These are phyloP conservation scores for Drosophila picticornis DNA, from an alignment of 2,888 invertebrate species.

Conservation along the genomic window DNA sequence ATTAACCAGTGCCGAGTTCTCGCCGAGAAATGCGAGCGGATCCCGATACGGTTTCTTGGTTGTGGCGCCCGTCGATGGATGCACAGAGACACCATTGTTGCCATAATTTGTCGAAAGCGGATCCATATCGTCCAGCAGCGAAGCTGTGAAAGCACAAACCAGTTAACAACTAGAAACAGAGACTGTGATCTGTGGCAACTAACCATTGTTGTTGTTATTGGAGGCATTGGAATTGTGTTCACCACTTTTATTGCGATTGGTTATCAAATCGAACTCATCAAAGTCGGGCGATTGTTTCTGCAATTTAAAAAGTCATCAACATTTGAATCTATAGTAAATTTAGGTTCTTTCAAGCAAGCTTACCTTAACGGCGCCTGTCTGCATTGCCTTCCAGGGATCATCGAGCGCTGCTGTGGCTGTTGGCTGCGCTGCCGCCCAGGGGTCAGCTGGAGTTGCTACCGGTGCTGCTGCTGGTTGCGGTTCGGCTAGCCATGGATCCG, in stretches of 20 bases:
- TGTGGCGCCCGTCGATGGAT: constrained; percentile 80
- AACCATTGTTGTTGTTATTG: constrained; percentile 85
- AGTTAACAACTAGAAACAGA: neutral
- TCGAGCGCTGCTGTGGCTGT: constrained; percentile 68
- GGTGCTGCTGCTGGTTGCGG: constrained; percentile 42
- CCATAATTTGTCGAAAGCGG: constrained; percentile 81
- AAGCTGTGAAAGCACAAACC: constrained; percentile 65
- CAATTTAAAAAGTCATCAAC: neutral
- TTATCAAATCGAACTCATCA: constrained; percentile 95
- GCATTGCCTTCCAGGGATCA: constrained; percentile 88
- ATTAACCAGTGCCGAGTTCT: constrained; percentile 98
- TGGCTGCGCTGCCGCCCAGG: constrained; percentile 70
- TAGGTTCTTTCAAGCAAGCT: neutral
- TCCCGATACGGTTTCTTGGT: constrained; percentile 88
- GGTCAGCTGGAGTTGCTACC: constrained; percentile 64
- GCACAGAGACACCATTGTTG: constrained; percentile 55
- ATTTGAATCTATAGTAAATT: neutral
- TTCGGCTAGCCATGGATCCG: constrained; percentile 83
- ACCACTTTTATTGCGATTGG: constrained; percentile 89
- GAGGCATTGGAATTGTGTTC: constrained; percentile 80
- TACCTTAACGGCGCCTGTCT: constrained; percentile 84
- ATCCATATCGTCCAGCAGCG: constrained; percentile 85
- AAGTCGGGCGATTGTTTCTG: constrained; percentile 87
- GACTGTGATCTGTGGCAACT: neutral
- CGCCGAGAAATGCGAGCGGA: constrained; percentile 97